Evolutionary conservation across 2,888 invertebrate genomes (phyloP).

Genomic region (Pandemis corylana): DNA sequence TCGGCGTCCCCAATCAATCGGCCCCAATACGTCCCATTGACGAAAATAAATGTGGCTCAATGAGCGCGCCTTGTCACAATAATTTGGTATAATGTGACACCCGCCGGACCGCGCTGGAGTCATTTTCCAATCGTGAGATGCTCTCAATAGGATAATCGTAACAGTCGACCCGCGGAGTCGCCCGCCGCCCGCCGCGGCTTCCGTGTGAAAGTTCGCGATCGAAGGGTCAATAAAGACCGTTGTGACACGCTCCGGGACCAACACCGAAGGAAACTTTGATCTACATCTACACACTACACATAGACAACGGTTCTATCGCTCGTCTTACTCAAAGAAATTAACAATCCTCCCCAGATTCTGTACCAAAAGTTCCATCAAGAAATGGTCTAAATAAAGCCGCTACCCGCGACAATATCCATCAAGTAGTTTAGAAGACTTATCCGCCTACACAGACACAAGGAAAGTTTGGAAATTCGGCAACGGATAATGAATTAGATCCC

Average conservation of each 20-base stretch:
- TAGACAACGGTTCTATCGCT: neutral
- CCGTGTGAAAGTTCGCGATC: constrained; percentile 63
- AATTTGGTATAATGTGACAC: constrained; percentile 40
- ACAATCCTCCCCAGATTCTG: neutral
- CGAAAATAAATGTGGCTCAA: constrained; percentile 46
- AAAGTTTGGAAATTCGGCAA: neutral
- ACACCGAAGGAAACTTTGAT: neutral
- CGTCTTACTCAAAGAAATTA: neutral
- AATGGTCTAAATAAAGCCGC: neutral
- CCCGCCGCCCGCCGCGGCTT: constrained; percentile 48
- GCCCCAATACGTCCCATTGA: constrained; percentile 46
- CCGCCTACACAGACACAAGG: neutral
- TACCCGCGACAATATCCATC: neutral
- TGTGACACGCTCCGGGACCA: neutral
- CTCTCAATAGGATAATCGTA: constrained; percentile 57
- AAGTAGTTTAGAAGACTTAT: constrained; percentile 4
- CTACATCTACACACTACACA: neutral
- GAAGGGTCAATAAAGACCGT: constrained; percentile 28
- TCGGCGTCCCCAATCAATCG: constrained; percentile 38
- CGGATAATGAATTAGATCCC: constrained; percentile 3
- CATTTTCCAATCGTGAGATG: constrained; percentile 55
- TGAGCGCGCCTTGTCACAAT: constrained; percentile 40
- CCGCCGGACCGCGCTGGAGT: constrained; percentile 46
- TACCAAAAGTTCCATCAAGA: neutral
- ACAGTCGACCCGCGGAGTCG: constrained; percentile 43